Percentiles rank a stretch among this genome's conserved stretches.
Conservation (phyloP, 2,113 vertebrate species). For the Paradoxurus hermaphroditus region DNA sequence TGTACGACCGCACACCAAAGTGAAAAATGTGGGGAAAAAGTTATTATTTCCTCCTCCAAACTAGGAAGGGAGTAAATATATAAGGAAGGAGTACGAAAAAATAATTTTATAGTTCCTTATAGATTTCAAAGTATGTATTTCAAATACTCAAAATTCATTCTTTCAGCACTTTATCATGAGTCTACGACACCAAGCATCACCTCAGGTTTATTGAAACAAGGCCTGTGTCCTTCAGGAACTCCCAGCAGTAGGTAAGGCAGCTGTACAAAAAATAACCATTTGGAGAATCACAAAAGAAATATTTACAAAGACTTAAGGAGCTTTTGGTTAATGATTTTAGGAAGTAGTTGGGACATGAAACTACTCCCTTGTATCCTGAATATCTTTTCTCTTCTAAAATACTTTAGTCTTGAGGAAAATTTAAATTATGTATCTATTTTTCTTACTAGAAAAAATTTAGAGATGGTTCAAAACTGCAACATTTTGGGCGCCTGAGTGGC, state of each 20-base stretch:
- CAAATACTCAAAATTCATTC: not conserved
- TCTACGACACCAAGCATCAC: not conserved
- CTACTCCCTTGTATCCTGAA: not conserved
- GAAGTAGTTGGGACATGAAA: not conserved
- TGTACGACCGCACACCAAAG: not conserved
- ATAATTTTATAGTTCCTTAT: not conserved
- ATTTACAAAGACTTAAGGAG: not conserved
- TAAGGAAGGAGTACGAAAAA: slow-evolving; percentile 1
- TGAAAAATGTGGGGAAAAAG: not conserved
- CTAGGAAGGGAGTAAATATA: slow-evolving; percentile 26
- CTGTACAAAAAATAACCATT: not conserved
- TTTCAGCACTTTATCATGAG: not conserved
- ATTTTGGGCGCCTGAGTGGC: no score
- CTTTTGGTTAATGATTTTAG: slow-evolving; percentile 44
- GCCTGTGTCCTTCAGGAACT: not conserved
- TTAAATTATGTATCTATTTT: not conserved
- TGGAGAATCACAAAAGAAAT: not conserved
- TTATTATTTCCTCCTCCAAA: not conserved
- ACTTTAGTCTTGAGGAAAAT: slow-evolving; percentile 49
- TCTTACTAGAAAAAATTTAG: slow-evolving; percentile 7
- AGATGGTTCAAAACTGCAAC: not conserved
- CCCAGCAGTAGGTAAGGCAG: not conserved
- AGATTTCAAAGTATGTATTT: not conserved
- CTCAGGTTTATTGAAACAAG: not conserved
- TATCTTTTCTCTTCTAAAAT: slow-evolving; percentile 1